A percentile compares a stretch with the other conserved stretches of the same genome.
phyloP scores from a whole-genome alignment of 1,140 invertebrate genomes.

The Macrotrachela quadricornifera region DNA sequence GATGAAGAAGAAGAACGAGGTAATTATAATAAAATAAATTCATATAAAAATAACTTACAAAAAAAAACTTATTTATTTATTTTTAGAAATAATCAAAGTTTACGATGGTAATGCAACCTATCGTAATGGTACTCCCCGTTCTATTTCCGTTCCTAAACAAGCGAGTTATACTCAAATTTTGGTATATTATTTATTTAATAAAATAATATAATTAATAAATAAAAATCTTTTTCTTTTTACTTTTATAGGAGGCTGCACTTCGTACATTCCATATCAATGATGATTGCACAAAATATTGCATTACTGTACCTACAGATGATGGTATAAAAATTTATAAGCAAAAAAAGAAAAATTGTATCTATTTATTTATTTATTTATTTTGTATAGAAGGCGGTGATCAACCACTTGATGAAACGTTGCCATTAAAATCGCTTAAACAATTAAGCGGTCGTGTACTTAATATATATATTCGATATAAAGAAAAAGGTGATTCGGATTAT shows the following conservation, averaged over 20 bases:
- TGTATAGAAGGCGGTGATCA: neutral
- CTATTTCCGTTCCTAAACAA: constrained; percentile 62
- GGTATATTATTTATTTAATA: constrained; percentile 25
- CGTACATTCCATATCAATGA: constrained; percentile 88
- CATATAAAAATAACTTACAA: no score
- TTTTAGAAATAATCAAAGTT: constrained; percentile 68
- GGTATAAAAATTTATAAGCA: no score
- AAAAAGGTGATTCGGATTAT: constrained; percentile 28
- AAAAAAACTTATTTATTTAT: no score
- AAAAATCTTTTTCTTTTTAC: no score
- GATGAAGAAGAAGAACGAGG: no score
- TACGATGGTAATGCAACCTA: constrained; percentile 90
- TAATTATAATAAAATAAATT: no score
- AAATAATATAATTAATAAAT: no score
- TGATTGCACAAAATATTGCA: constrained; percentile 54
- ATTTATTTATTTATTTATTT: neutral
- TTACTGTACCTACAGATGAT: constrained; percentile 23
- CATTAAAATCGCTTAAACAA: neutral
- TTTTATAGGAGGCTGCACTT: constrained; percentile 49
- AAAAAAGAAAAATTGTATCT: no score
- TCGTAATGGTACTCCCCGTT: constrained; percentile 65
- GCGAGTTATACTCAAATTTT: constrained; percentile 66
- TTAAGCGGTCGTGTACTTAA: neutral
- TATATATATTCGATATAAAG: neutral
- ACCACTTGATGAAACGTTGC: neutral